phyloP scores from a whole-genome alignment of 2,797 vertebrate genomes.

The Mormyrus hasselquistii region DNA sequence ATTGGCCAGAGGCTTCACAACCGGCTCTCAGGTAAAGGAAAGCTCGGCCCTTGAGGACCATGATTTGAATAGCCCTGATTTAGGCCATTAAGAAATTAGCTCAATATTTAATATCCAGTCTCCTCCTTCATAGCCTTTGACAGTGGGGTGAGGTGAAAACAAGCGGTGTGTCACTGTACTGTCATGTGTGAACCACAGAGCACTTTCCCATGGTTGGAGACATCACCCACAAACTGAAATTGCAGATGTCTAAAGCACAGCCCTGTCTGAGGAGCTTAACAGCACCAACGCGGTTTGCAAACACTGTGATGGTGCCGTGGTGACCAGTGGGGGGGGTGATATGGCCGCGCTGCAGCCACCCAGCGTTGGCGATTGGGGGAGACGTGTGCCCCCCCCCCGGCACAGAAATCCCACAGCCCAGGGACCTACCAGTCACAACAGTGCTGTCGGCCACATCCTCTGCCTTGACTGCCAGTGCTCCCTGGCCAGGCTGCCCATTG shows the following conservation, averaged over 20 bases:
- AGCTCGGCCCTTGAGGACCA: too few relatives aligned
- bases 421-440: constrained; percentile 39
- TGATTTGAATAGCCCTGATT: too few relatives aligned
- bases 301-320: too few relatives aligned
- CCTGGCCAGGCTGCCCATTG: not conserved
- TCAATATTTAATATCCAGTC: not conserved
- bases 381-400: too few relatives aligned
- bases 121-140: not conserved
- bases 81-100: not conserved
- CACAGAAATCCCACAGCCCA: not conserved
- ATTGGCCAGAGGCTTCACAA: too few relatives aligned
- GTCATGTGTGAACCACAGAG: not conserved
- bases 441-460: constrained; percentile 71
- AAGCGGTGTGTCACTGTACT: not conserved
- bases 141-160: not conserved
- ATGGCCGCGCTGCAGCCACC: too few relatives aligned
- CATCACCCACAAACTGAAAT: not conserved
- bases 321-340: too few relatives aligned
- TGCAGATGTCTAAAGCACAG: not conserved
- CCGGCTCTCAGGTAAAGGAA: too few relatives aligned
- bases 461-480: not conserved
- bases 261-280: not conserved
- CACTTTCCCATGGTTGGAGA: not conserved
- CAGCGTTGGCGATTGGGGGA: too few relatives aligned
- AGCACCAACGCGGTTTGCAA: not conserved